phyloP scores from a whole-genome alignment of 2,888 invertebrate genomes.

The Erebia ligea region DNA sequence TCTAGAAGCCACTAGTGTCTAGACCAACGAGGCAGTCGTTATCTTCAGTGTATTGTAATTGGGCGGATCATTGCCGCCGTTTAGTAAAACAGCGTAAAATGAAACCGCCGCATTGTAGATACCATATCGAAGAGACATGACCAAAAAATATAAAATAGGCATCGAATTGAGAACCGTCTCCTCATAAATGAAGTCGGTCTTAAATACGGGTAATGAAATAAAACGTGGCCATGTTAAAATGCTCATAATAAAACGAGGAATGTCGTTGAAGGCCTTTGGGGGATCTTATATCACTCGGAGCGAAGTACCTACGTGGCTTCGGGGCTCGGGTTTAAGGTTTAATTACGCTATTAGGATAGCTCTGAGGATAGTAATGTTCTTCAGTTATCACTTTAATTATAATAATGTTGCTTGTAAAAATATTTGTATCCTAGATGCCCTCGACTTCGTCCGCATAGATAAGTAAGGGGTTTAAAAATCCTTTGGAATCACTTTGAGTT shows the following conservation, averaged over 20 bases:
- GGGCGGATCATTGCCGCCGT: too few relatives aligned
- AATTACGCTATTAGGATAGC: slow-evolving; percentile 43
- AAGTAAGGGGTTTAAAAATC: too few relatives aligned
- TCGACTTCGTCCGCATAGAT: too few relatives aligned
- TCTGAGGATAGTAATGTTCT: slow-evolving; percentile 23
- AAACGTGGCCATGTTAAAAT: slow-evolving; percentile 42
- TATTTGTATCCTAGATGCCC: neutral
- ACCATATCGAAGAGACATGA: too few relatives aligned
- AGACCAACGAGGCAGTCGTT: too few relatives aligned
- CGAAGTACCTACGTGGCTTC: slow-evolving; percentile 38
- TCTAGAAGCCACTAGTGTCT: too few relatives aligned
- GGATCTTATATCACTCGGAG: slow-evolving; percentile 53
- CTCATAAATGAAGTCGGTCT: neutral
- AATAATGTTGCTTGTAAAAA: slow-evolving; percentile 4
- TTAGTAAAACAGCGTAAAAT: too few relatives aligned
- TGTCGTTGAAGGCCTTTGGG: slow-evolving; percentile 41
- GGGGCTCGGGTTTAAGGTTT: slow-evolving; percentile 43
- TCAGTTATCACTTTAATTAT: slow-evolving; percentile 26
- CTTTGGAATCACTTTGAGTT: too few relatives aligned
- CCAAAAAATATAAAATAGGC: neutral
- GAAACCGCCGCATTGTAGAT: too few relatives aligned
- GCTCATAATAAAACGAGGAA: slow-evolving; percentile 47
- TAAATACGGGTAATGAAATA: slow-evolving; percentile 47
- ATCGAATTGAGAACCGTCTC: slow-evolving; percentile 1
- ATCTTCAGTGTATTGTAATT: too few relatives aligned